phyloP scores from a whole-genome alignment of 1,140 invertebrate genomes.

The Euborellia annulipes region DNA sequence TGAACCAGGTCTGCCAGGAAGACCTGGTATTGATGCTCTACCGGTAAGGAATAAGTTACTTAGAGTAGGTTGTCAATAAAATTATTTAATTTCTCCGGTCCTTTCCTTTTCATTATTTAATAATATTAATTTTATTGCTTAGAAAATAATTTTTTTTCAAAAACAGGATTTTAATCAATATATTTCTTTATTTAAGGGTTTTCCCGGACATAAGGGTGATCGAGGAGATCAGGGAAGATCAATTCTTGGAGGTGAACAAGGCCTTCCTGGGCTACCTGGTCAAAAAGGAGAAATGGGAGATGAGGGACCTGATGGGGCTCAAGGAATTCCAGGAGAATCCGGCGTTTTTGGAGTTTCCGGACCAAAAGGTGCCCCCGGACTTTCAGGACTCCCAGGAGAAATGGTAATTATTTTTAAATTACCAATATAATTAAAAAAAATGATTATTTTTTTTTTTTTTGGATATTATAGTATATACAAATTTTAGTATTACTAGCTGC shows the following conservation, averaged over 20 bases:
- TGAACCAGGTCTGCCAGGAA: slow-evolving; percentile 19
- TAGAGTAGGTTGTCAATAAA: too few relatives aligned
- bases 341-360: slow-evolving; percentile 20
- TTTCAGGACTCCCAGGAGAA: slow-evolving; percentile 16
- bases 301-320: slow-evolving; percentile 18
- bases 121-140: too few relatives aligned
- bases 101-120: too few relatives aligned
- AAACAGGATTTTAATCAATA: too few relatives aligned
- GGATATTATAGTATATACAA: too few relatives aligned
- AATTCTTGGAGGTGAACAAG: slow-evolving; percentile 19
- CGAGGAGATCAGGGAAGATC: slow-evolving; percentile 19
- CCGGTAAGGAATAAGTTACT: too few relatives aligned
- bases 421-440: slow-evolving; percentile 1
- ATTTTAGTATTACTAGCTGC: too few relatives aligned
- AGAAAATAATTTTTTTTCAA: too few relatives aligned
- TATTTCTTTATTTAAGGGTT: slow-evolving; percentile 15
- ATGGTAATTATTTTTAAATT: slow-evolving; percentile 10
- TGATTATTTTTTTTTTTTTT: too few relatives aligned
- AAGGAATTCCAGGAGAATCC: slow-evolving; percentile 13
- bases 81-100: too few relatives aligned
- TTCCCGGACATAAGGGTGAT: slow-evolving; percentile 19
- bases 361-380: slow-evolving; percentile 20
- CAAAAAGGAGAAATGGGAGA: slow-evolving; percentile 20
- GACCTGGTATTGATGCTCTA: slow-evolving; percentile 27
- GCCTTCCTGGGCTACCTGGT: slow-evolving; percentile 15